phyloP scores from a whole-genome alignment of 2,797 vertebrate genomes.

The Rhinophrynus dorsalis region DNA sequence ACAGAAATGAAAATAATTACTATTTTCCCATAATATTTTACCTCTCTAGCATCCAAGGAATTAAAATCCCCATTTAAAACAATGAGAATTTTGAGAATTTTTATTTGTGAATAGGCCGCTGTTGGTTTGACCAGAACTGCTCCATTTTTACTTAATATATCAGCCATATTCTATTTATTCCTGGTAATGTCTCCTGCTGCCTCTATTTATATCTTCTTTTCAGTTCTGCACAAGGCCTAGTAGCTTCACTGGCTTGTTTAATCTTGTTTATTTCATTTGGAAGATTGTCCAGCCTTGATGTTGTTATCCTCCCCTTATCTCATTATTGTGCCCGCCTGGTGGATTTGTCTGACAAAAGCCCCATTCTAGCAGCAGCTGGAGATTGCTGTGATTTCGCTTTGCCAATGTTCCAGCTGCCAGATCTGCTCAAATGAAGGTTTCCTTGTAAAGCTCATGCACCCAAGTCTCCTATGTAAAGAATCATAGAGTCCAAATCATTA shows the following conservation, averaged over 20 bases:
- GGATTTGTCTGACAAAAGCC: conserved; percentile 36
- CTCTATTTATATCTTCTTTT: background rate
- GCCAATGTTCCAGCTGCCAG: conserved; percentile 19
- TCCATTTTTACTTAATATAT: too few species aligned
- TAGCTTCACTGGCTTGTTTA: background rate
- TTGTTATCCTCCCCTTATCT: conserved; percentile 26
- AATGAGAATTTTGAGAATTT: too few species aligned
- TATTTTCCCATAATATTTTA: too few species aligned
- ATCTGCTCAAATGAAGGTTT: background rate
- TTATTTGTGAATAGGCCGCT: too few species aligned
- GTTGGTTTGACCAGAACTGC: too few species aligned
- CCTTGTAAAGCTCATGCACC: conserved; percentile 7
- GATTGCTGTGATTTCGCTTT: background rate
- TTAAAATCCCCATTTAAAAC: too few species aligned
- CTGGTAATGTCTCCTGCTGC: background rate
- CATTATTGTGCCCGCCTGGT: conserved; percentile 29
- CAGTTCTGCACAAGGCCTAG: background rate
- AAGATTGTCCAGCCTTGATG: background rate
- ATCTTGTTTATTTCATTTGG: conserved; percentile 14
- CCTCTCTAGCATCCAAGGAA: too few species aligned
- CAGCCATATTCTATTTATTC: too few species aligned
- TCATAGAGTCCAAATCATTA: too few species aligned
- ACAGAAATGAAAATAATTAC: too few species aligned
- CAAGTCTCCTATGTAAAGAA: too few species aligned
- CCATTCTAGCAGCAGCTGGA: conserved; percentile 29